Evolutionary conservation across 2,797 vertebrate species (phyloP), one percentile per base, ranked within the genome.

Genomic region (Sorex maritimensis): DNA sequence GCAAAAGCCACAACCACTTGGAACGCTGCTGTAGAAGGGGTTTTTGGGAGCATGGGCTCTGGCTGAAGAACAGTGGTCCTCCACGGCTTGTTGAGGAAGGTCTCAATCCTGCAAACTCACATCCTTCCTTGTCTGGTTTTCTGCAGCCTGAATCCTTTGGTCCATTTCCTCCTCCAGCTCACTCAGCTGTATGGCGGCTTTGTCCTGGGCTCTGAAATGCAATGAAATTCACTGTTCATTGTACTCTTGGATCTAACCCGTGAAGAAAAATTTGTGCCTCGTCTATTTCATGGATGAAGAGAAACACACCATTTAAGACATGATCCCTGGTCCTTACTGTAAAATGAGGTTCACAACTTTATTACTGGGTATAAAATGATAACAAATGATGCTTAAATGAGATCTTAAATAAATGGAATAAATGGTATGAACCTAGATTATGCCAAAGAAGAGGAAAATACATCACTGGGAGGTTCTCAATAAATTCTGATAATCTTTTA

Each of bases 91-190:
- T 44, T 5, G 41, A 44, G 41, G 41, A 44, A 30, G 2, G 3
- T 6, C 6, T 8, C 30, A 49, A 68, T 6, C 52, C 19, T 79
- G 82, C 79, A 92, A 89, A 97, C 98, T 97, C 92, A 99, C 99
- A 96, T 99, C 99, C 86, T 99, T 98, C 85, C 98, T 98, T 14
- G 98, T 98, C 96, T 98, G 99, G 88, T 98, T 98, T 95, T 99
- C 99, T 0, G 98, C 97, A 74, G 98, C 98, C 11, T 99, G 99
- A 96, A 99, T 99, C n/a, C 99, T 98, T 55, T 99, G 99, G 90
- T 99, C 99, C 99, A 99, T 99, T 97, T 99, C 99, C 75, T 99
- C 99, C 95, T 99, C 99, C 98, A 99, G 97, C 95, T 99, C 99
- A 95, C 98, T 99, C 94, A 99, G 96, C 97, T 99, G 99, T 97